Percentiles rank a stretch among this genome's conserved stretches.
phyloP scores from a whole-genome alignment of 1,140 invertebrate genomes.

The Eueides isabella region DNA sequence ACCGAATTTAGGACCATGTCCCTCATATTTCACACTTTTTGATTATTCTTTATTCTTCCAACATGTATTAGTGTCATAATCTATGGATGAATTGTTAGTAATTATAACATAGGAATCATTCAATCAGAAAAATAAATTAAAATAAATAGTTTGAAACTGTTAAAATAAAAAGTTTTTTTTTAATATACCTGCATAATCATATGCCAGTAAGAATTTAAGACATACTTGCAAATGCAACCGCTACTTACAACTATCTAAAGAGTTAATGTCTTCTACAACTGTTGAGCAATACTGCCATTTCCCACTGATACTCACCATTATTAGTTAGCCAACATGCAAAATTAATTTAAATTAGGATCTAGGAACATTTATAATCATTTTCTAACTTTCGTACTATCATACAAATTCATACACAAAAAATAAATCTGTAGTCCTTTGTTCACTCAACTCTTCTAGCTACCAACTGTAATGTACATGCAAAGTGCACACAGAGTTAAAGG shows the following conservation, averaged over 20 bases:
- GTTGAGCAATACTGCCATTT: conserved; percentile 40
- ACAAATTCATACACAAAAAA: conserved; percentile 67
- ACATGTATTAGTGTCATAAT: no score
- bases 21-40: no score
- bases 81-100: background rate
- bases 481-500: conserved; percentile 19
- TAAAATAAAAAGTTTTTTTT: background rate
- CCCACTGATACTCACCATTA: conserved; percentile 16
- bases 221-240: conserved; percentile 1
- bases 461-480: conserved; percentile 20
- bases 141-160: background rate
- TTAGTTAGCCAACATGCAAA: conserved; percentile 53
- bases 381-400: conserved; percentile 51
- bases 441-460: conserved; percentile 31
- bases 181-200: background rate
- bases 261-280: background rate
- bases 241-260: conserved; percentile 6
- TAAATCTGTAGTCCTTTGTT: conserved; percentile 41
- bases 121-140: background rate
- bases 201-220: background rate
- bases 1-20: no score
- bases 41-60: no score
- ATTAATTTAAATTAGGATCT: conserved; percentile 59
- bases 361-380: conserved; percentile 66
- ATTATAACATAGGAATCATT: background rate